Base-by-base conservation (phyloP, 2,797 vertebrate species). In the Peromyscus aztecus region DNA sequence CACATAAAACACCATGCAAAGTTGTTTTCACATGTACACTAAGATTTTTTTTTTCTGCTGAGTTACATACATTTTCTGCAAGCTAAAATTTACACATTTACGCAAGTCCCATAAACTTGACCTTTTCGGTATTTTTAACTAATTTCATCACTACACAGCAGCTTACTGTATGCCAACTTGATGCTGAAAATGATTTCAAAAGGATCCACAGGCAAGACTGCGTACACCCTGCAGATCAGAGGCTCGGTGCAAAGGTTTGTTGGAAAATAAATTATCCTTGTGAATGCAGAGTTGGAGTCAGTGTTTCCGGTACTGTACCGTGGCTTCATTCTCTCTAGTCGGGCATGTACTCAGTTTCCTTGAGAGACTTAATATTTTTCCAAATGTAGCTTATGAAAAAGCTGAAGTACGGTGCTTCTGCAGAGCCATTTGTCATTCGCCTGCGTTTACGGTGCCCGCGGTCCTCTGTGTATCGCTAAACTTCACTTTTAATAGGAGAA, bases 291-390 rank as follows among this genome's bases (percentile, higher is more conserved):
- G 94, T 94, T 52, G 96, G 98, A 98, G 40, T 65, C 97, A 97
- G 65, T 90, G 78, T 96, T 98, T 97, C 59, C 10, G 69, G 73
- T 94, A 73, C 86, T 65, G 95, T 98, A 97, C 46, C 29, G 90
- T 31, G 63, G 61, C 34, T 80, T 81, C 46, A 57, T 71, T 98
- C 97, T 93, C 85, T 95, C 84, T 95, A 78, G 84, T 88, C 90
- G 43, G 93, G 11, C 46, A 57, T 69, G 65, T 52, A 81, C 96
- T 96, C 92, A 63, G 19, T 98, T 97, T 96, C 65, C 96, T 97
- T 98, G 96, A 86, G 90, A 96, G 88, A 96, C 97, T 97, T 97
- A 94, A 86, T 98, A 97, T 97, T 98, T 98, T 96, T 95, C 92
- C 91, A 57, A 98, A 97, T 46, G 92, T 82, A 96, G 89, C 46